Percentiles rank a stretch among this genome's conserved stretches.
Conservation (phyloP, 1,140 invertebrate genomes). For the Wasmannia auropunctata region DNA sequence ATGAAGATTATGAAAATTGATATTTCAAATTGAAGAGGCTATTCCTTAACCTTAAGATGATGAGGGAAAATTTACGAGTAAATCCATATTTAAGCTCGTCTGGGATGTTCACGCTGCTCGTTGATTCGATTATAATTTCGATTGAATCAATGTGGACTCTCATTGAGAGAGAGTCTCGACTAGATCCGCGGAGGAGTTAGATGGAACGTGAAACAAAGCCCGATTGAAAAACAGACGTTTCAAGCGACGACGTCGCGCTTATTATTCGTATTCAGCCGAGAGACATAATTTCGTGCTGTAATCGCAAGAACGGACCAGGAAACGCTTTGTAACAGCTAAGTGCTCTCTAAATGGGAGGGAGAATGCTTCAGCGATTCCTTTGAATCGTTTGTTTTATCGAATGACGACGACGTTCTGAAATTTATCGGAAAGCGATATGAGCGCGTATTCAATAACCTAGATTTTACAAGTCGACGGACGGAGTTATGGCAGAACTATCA, state of each 20-base stretch:
- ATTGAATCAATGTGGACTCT: slow-evolving; percentile 3
- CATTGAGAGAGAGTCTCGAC: slow-evolving; percentile 55
- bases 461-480: slow-evolving; percentile 28
- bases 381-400: slow-evolving; percentile 56
- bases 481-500: not conserved
- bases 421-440: slow-evolving; percentile 55
- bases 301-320: slow-evolving; percentile 24
- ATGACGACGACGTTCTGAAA: slow-evolving; percentile 56
- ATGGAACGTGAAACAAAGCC: slow-evolving; percentile 12
- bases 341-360: slow-evolving; percentile 46
- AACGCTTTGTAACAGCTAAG: slow-evolving; percentile 54
- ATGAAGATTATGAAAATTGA: not conserved
- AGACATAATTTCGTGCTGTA: slow-evolving; percentile 60
- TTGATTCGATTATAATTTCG: slow-evolving; percentile 1
- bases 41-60: not conserved
- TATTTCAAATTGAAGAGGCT: not conserved
- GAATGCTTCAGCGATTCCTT: slow-evolving; percentile 25
- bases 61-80: not conserved
- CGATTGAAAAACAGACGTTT: slow-evolving; percentile 58
- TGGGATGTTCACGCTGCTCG: not conserved
- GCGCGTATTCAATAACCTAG: slow-evolving; percentile 33
- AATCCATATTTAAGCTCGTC: not conserved
- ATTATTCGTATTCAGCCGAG: slow-evolving; percentile 59
- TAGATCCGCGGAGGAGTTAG: slow-evolving; percentile 61
- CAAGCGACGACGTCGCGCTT: slow-evolving; percentile 42